Evolutionary conservation across 2,797 vertebrate genomes (phyloP).

Genomic region (Ataeniobius toweri): DNA sequence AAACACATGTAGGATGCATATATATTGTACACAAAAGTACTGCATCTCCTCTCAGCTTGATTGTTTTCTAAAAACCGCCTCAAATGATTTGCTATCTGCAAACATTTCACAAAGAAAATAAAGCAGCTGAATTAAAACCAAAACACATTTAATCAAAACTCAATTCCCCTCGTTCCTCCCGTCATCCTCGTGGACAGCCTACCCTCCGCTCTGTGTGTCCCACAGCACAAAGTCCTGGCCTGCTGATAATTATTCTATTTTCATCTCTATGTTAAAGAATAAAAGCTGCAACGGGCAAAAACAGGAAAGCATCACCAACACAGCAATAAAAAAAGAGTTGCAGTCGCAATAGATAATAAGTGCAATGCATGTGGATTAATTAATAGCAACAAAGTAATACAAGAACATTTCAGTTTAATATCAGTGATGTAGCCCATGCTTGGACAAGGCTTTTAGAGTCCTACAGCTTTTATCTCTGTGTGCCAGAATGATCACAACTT

Average conservation of each 20-base stretch:
- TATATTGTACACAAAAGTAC: not conserved
- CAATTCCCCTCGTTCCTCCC: conserved; percentile 76
- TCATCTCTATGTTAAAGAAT: conserved; percentile 71
- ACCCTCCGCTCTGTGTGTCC: conserved; percentile 60
- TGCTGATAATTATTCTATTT: conserved; percentile 86
- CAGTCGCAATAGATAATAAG: conserved; percentile 39
- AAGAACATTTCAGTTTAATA: conserved; percentile 33
- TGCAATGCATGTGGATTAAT: conserved; percentile 35
- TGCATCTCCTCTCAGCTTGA: conserved; percentile 50
- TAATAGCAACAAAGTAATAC: conserved; percentile 35
- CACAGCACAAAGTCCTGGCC: conserved; percentile 71
- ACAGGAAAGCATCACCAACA: conserved; percentile 56
- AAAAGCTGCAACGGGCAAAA: conserved; percentile 80
- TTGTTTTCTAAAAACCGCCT: conserved; percentile 81
- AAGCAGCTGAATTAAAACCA: conserved; percentile 79
- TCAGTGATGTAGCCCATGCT: conserved; percentile 40
- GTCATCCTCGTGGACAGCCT: conserved; percentile 53
- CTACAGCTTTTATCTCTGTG: conserved; percentile 25
- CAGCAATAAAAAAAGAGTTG: conserved; percentile 10
- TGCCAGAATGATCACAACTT: conserved; percentile 37
- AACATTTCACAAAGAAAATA: conserved; percentile 74
- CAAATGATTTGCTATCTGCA: conserved; percentile 87
- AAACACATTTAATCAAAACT: conserved; percentile 89
- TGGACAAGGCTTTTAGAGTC: conserved; percentile 45
- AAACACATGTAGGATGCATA: not conserved